Evolutionary conservation across 30 jellyfish, hydroid and myxozoan species (phyloP).

Genomic region (Aurelia sp.): DNA sequence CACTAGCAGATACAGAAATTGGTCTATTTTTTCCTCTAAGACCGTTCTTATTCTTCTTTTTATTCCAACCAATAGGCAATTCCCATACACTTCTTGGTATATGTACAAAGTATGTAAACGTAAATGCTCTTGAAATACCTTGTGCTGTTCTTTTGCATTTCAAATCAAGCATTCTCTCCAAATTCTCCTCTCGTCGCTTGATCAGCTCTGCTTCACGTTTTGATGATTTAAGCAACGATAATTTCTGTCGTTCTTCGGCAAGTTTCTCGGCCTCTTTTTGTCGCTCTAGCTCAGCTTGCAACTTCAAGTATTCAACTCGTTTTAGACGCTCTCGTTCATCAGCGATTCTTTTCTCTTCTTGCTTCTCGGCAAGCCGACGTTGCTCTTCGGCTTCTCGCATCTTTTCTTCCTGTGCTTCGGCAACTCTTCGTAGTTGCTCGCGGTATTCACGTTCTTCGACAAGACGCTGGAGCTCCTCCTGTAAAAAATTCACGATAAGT

Average conservation of each 20-base stretch:
- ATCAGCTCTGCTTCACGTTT: constrained; percentile 58
- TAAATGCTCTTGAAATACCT: constrained; percentile 51
- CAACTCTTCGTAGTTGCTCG: constrained; percentile 69
- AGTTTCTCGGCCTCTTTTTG: constrained; percentile 59
- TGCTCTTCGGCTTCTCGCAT: constrained; percentile 68
- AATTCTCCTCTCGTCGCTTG: constrained; percentile 58
- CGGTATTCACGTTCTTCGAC: constrained; percentile 72
- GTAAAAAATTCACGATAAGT: neutral
- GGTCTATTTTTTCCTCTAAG: constrained; percentile 62
- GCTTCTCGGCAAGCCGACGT: constrained; percentile 26
- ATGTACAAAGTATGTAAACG: constrained; percentile 79
- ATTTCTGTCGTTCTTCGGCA: constrained; percentile 55
- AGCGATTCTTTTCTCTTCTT: constrained; percentile 50
- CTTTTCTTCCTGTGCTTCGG: constrained; percentile 67
- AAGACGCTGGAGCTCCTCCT: constrained; percentile 69
- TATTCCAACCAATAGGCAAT: constrained; percentile 84
- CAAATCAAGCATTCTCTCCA: constrained; percentile 53
- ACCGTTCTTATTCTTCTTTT: constrained; percentile 35
- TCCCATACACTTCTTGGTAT: constrained; percentile 88
- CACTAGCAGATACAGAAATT: constrained; percentile 19
- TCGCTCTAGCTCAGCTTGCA: constrained; percentile 66
- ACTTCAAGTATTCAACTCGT: constrained; percentile 51
- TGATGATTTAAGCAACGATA: constrained; percentile 44
- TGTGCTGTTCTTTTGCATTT: constrained; percentile 49
- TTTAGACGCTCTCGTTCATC: constrained; percentile 69